A percentile compares a stretch with the other conserved stretches of the same genome.
Evolutionary conservation across 2,113 vertebrate species (phyloP).

Genomic region (Laterallus jamaicensis): DNA sequence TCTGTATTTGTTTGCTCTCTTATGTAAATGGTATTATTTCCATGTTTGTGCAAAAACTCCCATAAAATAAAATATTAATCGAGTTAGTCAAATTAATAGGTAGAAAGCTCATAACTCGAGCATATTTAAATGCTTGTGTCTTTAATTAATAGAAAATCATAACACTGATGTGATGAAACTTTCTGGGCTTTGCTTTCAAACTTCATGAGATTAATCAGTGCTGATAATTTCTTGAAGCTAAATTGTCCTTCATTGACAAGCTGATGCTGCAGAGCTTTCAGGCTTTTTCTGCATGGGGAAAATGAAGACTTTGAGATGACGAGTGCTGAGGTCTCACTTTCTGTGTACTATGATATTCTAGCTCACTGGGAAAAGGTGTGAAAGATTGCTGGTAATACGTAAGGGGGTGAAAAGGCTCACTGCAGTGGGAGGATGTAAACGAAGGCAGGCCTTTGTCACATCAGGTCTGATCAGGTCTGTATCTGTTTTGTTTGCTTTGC

Average conservation of each 20-base stretch:
- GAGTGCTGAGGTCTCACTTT: background rate
- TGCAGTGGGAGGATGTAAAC: background rate
- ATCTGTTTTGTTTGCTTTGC: background rate
- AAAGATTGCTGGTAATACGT: background rate
- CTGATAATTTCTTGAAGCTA: background rate
- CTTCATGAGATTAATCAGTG: background rate
- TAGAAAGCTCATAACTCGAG: background rate
- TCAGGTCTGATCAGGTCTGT: background rate
- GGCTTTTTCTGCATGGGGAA: background rate
- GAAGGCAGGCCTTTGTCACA: background rate
- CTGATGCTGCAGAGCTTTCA: background rate
- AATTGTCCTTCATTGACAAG: background rate
- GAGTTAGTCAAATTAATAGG: background rate
- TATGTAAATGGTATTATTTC: background rate
- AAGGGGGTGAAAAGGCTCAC: background rate
- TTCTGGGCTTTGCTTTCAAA: conserved; percentile 3
- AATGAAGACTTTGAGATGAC: background rate
- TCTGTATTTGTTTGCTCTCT: background rate
- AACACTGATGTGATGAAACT: background rate
- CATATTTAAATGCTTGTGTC: background rate
- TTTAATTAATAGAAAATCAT: background rate
- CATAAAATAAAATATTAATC: background rate
- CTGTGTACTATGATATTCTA: background rate
- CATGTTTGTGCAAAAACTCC: background rate
- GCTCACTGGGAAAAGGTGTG: background rate